Evolutionary conservation across 2,797 vertebrate species (phyloP), one percentile per base, ranked within the genome.

Genomic region (Gymnothorax reevesii): DNA sequence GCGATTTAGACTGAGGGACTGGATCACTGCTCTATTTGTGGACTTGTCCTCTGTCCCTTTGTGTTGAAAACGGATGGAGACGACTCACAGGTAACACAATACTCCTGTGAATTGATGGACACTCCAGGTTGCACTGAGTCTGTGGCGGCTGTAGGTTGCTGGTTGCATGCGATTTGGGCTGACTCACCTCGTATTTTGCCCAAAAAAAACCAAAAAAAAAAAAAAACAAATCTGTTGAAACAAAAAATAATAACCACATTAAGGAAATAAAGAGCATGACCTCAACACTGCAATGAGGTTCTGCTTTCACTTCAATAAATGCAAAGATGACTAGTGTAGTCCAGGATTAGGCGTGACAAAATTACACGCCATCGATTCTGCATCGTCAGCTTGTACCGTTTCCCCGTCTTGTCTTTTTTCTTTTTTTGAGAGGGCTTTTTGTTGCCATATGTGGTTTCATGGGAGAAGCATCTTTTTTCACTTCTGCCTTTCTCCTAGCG

Each of bases 221-320:
- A 80, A 13, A 55, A 54, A 55, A 55, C 17, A 52, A 0, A 42
- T 42, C 1, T 1, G 33, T 42, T 1, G 33, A 80, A 22, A 79
- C 7, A 77, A 77, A 52, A 6, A 79, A 54, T 54, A 79, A 54
- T 54, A 55, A 55, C 17, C 17, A 0, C 17, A 77, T 25, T 25
- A 17, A 77, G 33, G 6, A 77, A 80, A 80, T 20, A 80, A 80
- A 80, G n/a, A 3, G 2, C n/a, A 49, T 77, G 33, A 52, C 9
- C 77, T 80, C 77, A 54, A 55, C 77, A 80, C 7, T 80, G 52
- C 6, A 22, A 20, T 17, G 0, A 77, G 42, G 12, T 77, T 77
- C 73, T 77, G 73, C 73, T 77, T 77, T 77, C 73, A 80, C 49
- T 80, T 55, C 77, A 13, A n/a, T 20, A 55, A n/a, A 55, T 55